A percentile compares a stretch with the other conserved stretches of the same genome.
Evolutionary conservation across 2,113 vertebrate species (phyloP).

Genomic region (Mystacornis crossleyi): DNA sequence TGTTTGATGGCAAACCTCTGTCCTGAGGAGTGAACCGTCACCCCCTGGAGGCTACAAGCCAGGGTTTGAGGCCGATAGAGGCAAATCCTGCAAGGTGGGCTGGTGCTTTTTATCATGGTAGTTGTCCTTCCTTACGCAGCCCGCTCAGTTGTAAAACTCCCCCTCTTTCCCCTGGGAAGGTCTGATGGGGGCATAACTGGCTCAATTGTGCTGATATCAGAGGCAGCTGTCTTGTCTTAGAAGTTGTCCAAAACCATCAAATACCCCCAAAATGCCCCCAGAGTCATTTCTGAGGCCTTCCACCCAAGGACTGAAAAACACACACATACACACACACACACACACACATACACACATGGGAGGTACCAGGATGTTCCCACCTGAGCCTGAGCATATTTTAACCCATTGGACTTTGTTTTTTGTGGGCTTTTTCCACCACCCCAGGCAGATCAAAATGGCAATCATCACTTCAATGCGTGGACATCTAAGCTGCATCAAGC

Average conservation of each 20-base stretch:
- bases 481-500: not conserved
- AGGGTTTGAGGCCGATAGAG: not conserved
- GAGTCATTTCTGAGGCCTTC: not conserved
- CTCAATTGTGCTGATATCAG: not conserved
- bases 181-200: not conserved
- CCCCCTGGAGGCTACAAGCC: no score
- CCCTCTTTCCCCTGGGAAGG: fast-evolving
- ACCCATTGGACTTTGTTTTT: not conserved
- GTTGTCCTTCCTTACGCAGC: not conserved
- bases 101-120: not conserved
- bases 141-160: not conserved
- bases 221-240: not conserved
- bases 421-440: not conserved
- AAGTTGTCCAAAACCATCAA: not conserved
- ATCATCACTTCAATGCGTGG: not conserved
- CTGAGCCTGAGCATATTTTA: not conserved
- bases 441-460: not conserved
- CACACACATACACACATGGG: fast-evolving
- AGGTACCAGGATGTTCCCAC: not conserved
- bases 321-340: no score
- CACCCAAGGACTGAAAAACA: not conserved
- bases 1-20: not conserved
- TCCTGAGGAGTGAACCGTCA: not conserved
- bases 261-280: not conserved
- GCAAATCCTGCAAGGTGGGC: not conserved